Percentiles rank a stretch among this genome's conserved stretches.
Evolutionary conservation across 2,888 invertebrate species (phyloP).

Genomic region (Nymphalis urticae): DNA sequence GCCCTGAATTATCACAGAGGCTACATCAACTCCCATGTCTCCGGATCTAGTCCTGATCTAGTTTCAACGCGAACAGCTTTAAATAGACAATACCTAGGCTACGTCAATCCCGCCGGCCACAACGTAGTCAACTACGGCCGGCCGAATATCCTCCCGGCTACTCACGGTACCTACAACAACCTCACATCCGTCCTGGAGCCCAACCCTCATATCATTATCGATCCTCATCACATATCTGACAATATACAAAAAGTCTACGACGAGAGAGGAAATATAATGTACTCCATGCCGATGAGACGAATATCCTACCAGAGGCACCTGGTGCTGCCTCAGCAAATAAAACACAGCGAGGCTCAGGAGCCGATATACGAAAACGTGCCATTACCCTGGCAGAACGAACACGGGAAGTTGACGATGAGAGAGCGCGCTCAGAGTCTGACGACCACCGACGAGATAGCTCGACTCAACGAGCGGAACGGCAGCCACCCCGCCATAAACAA

Average conservation of each 20-base stretch:
- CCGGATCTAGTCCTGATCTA: constrained; percentile 89
- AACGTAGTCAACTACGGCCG: constrained; percentile 62
- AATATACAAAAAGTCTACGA: constrained; percentile 84
- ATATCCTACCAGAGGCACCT: constrained; percentile 72
- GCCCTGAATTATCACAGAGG: constrained; percentile 74
- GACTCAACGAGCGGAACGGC: constrained; percentile 69
- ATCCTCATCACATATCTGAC: constrained; percentile 81
- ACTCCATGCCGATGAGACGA: constrained; percentile 82
- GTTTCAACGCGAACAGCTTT: constrained; percentile 87
- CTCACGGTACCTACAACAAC: constrained; percentile 88
- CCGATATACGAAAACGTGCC: constrained; percentile 93
- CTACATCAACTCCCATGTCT: constrained; percentile 81
- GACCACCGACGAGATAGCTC: constrained; percentile 84
- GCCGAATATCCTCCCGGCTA: constrained; percentile 65
- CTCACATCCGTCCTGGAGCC: constrained; percentile 83
- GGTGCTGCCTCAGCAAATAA: constrained; percentile 70
- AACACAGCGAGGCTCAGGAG: constrained; percentile 78
- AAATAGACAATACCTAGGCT: constrained; percentile 73
- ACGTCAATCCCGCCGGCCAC: constrained; percentile 56
- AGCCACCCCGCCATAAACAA: constrained; percentile 63
- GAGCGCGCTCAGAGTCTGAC: constrained; percentile 86
- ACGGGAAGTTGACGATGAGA: constrained; percentile 56
- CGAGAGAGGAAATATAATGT: constrained; percentile 83
- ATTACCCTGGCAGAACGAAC: constrained; percentile 82
- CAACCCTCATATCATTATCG: constrained; percentile 78